A percentile compares a stretch with the other conserved stretches of the same genome.
Evolutionary conservation across 2,113 vertebrate genomes (phyloP).

Genomic region (Rostratula benghalensis): DNA sequence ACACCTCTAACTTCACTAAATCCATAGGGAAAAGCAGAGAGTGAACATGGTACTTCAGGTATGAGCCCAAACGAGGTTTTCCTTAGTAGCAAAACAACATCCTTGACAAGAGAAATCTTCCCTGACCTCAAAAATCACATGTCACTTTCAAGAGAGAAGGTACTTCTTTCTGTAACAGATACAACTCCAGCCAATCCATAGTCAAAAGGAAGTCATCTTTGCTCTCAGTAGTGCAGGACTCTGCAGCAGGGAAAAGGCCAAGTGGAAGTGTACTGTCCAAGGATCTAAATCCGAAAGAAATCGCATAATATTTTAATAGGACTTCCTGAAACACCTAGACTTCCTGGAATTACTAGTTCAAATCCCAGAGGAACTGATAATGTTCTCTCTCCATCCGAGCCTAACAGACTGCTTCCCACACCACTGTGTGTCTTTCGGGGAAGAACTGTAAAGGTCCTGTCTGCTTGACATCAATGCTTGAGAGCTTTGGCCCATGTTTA

Average conservation of each 20-base stretch:
- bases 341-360: constrained; percentile 23
- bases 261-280: not conserved
- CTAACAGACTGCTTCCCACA: not conserved
- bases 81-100: not conserved
- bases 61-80: not conserved
- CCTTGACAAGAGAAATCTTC: not conserved
- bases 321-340: constrained; percentile 47
- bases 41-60: not conserved
- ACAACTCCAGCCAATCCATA: not conserved
- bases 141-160: not conserved
- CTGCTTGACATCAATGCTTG: not conserved
- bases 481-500: not conserved
- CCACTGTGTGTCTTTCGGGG: not conserved
- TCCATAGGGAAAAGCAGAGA: not conserved
- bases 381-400: not conserved
- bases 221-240: not conserved
- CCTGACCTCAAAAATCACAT: not conserved
- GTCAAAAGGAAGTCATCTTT: constrained; percentile 10
- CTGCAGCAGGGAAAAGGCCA: not conserved
- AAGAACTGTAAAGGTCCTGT: not conserved
- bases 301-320: not conserved
- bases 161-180: not conserved
- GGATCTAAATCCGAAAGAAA: not conserved
- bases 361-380: not conserved
- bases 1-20: not conserved